Evolutionary conservation across 1,140 invertebrate genomes (phyloP).

Genomic region (Monomorium pharaonis): DNA sequence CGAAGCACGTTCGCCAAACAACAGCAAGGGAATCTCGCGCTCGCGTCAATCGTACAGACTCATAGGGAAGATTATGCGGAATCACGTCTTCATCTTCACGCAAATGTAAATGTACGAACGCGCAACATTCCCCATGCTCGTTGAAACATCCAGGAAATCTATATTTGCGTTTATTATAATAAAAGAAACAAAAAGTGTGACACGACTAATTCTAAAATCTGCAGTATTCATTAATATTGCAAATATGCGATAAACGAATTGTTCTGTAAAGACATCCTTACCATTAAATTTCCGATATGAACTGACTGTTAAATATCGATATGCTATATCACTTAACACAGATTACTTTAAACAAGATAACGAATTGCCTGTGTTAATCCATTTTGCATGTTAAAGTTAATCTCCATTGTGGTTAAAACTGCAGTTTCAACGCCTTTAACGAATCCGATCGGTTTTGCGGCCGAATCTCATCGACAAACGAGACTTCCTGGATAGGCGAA

Average conservation of each 20-base stretch:
- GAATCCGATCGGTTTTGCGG: constrained; percentile 47
- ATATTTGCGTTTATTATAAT: not conserved
- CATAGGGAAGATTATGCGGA: constrained; percentile 35
- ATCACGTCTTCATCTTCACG: constrained; percentile 19
- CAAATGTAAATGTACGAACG: not conserved
- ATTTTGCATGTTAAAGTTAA: constrained; percentile 21
- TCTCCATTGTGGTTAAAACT: constrained; percentile 20
- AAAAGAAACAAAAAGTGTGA: not conserved
- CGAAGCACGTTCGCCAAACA: constrained; percentile 65
- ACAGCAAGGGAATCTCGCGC: constrained; percentile 56
- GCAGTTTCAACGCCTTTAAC: constrained; percentile 29
- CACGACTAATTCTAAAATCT: not conserved
- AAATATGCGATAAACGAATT: not conserved
- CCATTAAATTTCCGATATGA: not conserved
- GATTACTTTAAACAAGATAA: not conserved
- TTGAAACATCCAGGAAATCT: constrained; percentile 40
- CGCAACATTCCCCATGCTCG: constrained; percentile 19
- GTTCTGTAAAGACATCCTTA: not conserved
- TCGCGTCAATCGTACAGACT: constrained; percentile 10
- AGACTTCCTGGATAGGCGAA: constrained; percentile 59
- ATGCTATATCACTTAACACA: not conserved
- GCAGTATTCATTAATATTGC: not conserved
- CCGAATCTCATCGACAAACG: constrained; percentile 32
- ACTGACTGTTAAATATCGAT: not conserved
- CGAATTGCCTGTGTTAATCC: constrained; percentile 2